These are phyloP conservation scores for Autographa gamma DNA, from an alignment of 2,888 invertebrate species.

Conservation along the genomic window DNA sequence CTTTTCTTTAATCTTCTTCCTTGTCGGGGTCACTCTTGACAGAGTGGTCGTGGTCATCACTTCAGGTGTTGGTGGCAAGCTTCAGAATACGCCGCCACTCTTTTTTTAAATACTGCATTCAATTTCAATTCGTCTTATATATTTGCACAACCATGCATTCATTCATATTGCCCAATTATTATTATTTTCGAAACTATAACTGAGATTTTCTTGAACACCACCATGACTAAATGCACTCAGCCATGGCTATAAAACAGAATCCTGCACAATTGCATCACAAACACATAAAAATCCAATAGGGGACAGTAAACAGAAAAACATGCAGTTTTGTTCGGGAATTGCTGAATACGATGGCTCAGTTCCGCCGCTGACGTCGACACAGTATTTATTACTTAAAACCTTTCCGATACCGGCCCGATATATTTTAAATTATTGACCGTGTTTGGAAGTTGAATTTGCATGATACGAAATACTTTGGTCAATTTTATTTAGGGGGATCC, in stretches of 20 bases:
- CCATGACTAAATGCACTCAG: too few species aligned
- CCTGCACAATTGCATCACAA: conserved; percentile 18
- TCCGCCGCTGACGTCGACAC: conserved; percentile 42
- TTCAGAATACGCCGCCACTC: too few species aligned
- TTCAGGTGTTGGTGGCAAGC: too few species aligned
- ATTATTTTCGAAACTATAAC: too few species aligned
- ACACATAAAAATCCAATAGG: conserved; percentile 28
- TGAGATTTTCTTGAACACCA: too few species aligned
- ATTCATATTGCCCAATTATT: too few species aligned
- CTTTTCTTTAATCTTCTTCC: too few species aligned
- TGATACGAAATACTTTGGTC: conserved; percentile 12
- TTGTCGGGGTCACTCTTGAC: too few species aligned
- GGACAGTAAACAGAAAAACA: conserved; percentile 43
- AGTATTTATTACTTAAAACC: conserved; percentile 48
- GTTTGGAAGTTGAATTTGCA: conserved; percentile 32
- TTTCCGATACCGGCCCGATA: conserved; percentile 32
- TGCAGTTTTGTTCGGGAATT: conserved; percentile 42
- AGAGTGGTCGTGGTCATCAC: too few species aligned
- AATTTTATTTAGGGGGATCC: neutral
- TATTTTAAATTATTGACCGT: conserved; percentile 38
- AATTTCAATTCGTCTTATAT: too few species aligned
- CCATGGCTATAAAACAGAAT: conserved; percentile 20
- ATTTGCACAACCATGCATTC: too few species aligned
- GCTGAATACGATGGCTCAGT: conserved; percentile 43
- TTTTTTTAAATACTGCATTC: too few species aligned